phyloP scores from a whole-genome alignment of 2,113 vertebrate genomes.

The Pelobates fuscus region DNA sequence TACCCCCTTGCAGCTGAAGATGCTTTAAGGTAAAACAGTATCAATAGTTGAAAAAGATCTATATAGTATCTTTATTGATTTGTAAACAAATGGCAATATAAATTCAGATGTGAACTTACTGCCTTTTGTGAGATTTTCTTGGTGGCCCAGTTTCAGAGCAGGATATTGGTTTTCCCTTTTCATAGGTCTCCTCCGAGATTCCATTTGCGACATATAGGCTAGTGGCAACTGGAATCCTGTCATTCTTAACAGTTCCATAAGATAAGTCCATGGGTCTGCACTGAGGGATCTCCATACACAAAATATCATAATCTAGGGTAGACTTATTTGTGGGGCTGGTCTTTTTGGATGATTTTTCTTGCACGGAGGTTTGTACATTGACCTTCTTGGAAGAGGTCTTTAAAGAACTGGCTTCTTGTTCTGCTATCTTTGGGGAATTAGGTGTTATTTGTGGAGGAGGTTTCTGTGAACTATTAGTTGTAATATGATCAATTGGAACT shows the following conservation, averaged over 20 bases:
- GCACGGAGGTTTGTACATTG: slow-evolving; percentile 20
- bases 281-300: slow-evolving; percentile 38
- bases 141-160: slow-evolving; percentile 63
- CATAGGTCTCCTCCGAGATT: slow-evolving; percentile 43
- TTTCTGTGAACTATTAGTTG: slow-evolving; percentile 14
- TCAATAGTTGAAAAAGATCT: no score
- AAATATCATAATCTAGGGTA: slow-evolving; percentile 20
- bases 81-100: no score
- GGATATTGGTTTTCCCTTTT: slow-evolving; percentile 61
- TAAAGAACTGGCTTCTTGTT: background rate
- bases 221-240: slow-evolving; percentile 19
- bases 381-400: slow-evolving; percentile 12
- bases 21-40: no score
- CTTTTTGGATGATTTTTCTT: slow-evolving; percentile 8
- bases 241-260: slow-evolving; percentile 23
- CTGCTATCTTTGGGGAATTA: background rate
- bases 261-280: slow-evolving; percentile 40
- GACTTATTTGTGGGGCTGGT: slow-evolving; percentile 19
- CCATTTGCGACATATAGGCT: slow-evolving; percentile 23
- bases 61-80: no score
- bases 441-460: slow-evolving; percentile 21
- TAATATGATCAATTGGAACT: background rate
- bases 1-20: no score
- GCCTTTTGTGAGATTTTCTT: slow-evolving; percentile 64
- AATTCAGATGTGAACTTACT: slow-evolving; percentile 69